These are phyloP conservation scores for Numida meleagris DNA, from an alignment of 2,113 vertebrate genomes.

Conservation along the genomic window DNA sequence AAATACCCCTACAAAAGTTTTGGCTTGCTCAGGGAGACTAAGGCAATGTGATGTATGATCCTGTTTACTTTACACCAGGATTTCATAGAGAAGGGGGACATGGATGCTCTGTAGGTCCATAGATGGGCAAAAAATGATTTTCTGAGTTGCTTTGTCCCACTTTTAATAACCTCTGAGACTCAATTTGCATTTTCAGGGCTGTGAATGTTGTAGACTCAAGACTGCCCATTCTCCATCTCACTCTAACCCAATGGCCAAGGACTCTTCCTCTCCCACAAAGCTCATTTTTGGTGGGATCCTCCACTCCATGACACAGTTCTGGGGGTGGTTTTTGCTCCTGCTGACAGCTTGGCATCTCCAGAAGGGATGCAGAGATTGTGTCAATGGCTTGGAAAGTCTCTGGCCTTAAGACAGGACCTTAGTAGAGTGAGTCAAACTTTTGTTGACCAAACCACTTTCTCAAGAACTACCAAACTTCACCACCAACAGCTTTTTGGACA, in stretches of 20 bases:
- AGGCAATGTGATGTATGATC: fast-evolving
- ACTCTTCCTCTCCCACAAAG: background rate
- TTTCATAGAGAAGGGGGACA: fast-evolving
- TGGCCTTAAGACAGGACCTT: background rate
- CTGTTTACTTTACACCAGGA: too few species aligned
- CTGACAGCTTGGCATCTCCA: background rate
- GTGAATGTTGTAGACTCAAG: background rate
- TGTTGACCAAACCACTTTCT: background rate
- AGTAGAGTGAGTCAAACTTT: background rate
- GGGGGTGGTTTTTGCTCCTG: background rate
- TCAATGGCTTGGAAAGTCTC: background rate
- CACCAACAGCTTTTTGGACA: background rate
- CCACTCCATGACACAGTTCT: background rate
- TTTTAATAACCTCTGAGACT: background rate
- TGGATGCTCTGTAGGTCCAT: fast-evolving
- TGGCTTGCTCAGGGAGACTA: background rate
- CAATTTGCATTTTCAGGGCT: background rate
- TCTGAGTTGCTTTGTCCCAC: background rate
- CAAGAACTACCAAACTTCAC: background rate
- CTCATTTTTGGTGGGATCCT: background rate
- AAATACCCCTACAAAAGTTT: background rate
- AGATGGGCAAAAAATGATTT: background rate
- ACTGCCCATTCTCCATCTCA: background rate
- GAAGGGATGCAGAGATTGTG: fast-evolving
- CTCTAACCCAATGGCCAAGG: fast-evolving